These are phyloP conservation scores for Cheilosia variabilis DNA, from an alignment of 2,888 invertebrate genomes.

Conservation along the genomic window DNA sequence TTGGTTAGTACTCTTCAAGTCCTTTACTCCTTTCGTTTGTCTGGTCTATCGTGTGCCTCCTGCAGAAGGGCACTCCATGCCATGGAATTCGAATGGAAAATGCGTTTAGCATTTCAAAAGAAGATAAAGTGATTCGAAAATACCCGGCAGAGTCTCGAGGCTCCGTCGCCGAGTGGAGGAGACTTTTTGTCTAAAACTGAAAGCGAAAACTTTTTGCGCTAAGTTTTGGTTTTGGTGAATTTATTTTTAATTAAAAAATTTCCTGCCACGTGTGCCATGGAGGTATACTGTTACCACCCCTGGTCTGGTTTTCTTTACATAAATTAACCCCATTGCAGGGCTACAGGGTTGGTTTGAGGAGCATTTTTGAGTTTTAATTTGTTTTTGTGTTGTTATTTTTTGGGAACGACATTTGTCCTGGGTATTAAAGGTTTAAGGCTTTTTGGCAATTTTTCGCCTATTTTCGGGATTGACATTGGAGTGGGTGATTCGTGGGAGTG, in stretches of 20 bases:
- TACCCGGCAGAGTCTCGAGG: constrained; percentile 15
- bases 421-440: constrained; percentile 47
- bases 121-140: constrained; percentile 56
- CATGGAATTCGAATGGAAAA: constrained; percentile 56
- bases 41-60: neutral
- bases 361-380: constrained; percentile 64
- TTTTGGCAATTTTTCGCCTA: constrained; percentile 30
- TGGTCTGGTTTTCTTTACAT: constrained; percentile 59
- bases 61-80: constrained; percentile 28
- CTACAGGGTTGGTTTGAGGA: neutral
- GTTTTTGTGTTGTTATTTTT: constrained; percentile 36
- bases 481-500: constrained; percentile 44
- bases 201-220: constrained; percentile 30
- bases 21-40: constrained; percentile 28
- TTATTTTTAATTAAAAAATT: constrained; percentile 74
- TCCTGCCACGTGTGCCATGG: constrained; percentile 50
- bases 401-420: constrained; percentile 51
- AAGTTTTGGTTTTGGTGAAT: constrained; percentile 64
- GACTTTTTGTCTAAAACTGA: neutral
- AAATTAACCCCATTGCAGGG: constrained; percentile 59
- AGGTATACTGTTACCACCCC: constrained; percentile 19
- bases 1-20: constrained; percentile 40
- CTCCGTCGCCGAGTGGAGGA: constrained; percentile 1
- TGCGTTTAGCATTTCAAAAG: constrained; percentile 74
- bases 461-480: constrained; percentile 14